Conservation (phyloP, 2,888 invertebrate species). For the Pseudolycoriella hygida region DNA sequence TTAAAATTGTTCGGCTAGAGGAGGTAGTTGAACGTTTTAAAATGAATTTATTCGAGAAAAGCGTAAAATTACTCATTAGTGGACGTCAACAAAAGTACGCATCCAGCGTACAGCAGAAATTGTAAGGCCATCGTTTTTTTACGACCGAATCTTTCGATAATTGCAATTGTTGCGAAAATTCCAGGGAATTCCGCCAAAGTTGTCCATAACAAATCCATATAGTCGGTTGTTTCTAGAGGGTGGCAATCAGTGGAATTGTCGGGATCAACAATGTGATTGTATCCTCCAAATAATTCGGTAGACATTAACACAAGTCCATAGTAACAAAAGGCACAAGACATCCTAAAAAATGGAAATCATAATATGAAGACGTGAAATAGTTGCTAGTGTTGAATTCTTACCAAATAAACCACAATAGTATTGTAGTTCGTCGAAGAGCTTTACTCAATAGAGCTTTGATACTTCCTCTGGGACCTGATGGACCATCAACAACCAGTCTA, state of each 20-base stretch:
- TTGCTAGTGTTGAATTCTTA: conserved; percentile 23
- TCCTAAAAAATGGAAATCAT: conserved; percentile 35
- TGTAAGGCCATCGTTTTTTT: conserved; percentile 90
- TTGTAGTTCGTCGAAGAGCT: conserved; percentile 64
- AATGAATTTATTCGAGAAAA: conserved; percentile 1
- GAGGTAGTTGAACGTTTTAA: conserved; percentile 4
- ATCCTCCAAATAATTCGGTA: conserved; percentile 56
- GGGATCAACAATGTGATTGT: conserved; percentile 19
- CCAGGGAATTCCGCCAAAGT: conserved; percentile 89
- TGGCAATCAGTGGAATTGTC: conserved; percentile 46
- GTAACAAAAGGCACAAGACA: conserved; percentile 87
- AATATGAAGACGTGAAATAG: neutral
- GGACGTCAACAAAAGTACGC: conserved; percentile 57
- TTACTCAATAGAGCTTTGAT: conserved; percentile 57
- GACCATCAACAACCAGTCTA: conserved; percentile 61
- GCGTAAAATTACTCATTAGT: conserved; percentile 39
- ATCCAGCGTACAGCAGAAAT: conserved; percentile 65
- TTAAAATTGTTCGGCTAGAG: conserved; percentile 54
- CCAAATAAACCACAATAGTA: conserved; percentile 89
- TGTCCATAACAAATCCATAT: conserved; percentile 84
- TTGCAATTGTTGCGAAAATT: conserved; percentile 72
- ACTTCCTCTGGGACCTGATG: conserved; percentile 35
- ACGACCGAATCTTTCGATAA: conserved; percentile 78
- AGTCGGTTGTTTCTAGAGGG: conserved; percentile 66
- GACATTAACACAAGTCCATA: conserved; percentile 91